phyloP scores from a whole-genome alignment of 2,797 vertebrate species.

The Urocyon cinereoargenteus region DNA sequence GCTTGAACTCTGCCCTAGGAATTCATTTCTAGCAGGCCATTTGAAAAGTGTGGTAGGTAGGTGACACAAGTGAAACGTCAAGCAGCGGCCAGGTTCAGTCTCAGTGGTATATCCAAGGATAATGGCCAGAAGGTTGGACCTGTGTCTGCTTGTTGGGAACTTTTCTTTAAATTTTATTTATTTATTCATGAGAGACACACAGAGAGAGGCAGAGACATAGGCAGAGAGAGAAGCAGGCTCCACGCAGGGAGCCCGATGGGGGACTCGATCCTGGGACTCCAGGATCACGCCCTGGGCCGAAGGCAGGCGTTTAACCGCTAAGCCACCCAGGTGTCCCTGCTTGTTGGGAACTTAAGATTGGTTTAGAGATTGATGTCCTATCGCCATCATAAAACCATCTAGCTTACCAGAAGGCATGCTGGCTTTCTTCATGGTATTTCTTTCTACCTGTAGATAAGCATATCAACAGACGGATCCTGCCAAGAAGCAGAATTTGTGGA shows the following conservation, averaged over 20 bases:
- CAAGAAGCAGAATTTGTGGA: background rate
- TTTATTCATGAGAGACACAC: no score
- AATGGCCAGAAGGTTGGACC: background rate
- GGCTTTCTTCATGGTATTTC: background rate
- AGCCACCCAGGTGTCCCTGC: background rate
- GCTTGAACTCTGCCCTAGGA: background rate
- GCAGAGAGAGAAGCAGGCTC: no score
- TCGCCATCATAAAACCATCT: background rate
- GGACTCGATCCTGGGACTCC: no score
- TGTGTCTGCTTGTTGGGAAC: background rate
- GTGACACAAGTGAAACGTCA: background rate
- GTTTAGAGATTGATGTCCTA: background rate
- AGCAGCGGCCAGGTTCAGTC: background rate
- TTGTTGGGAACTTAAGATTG: background rate
- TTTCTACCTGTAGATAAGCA: background rate
- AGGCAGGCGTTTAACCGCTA: no score
- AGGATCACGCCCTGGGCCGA: no score
- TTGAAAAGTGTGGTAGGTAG: background rate
- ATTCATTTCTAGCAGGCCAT: background rate
- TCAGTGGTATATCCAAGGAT: background rate
- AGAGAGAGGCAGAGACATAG: no score
- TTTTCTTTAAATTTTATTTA: background rate
- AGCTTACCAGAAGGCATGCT: background rate
- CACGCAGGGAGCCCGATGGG: no score
- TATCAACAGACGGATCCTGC: background rate